Base-by-base conservation (phyloP, 2,888 invertebrate species). In the Eutolmus rufibarbis region DNA sequence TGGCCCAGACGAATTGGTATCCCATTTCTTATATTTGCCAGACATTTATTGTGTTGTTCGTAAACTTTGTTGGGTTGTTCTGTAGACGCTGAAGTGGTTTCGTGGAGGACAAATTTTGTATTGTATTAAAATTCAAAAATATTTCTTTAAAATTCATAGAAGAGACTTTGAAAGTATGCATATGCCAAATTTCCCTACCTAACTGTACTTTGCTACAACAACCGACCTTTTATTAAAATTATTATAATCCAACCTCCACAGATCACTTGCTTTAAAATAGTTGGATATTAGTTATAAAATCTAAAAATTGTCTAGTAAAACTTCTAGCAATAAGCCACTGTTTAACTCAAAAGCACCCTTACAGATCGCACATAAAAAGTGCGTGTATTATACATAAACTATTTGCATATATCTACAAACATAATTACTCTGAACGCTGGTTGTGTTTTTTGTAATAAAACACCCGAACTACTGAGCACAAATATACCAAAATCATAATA, bases 11-110 rank as follows among this genome's bases (percentile, higher is more conserved):
- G 8, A 34, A 76, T 76, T 76, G 76, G 76, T 40, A 19, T 76
- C 28, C 9, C 43, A 46, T 14, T 16, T 37, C 28, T 37, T 76
- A 76, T 76, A 76, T 76, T 76, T 76, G 76, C 76, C 76, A 76
- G 76, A 76, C 76, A 76, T 76, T 37, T 3, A 76, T 76, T 76
- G 76, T 76, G 76, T 76, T 76, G 76, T 76, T 76, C 19, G n/a
- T 76, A 34, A 8, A 66, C 23, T 28, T 66, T 66, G 66, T 66
- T 66, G 66, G 34, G 76, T 34, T 76, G 51, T 51, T n/a, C 51
- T 14, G 76, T 76, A 76, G 76, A 76, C 28, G 37, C 28, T 76
- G 7, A 12, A 31, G n/a, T 76, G 76, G 37, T 76, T 1, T 37
- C 9, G 34, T 76, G 76, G 76, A 76, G 76, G 37, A 76, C 14